Evolutionary conservation across 1,140 invertebrate species (phyloP), one percentile per base, ranked within the genome.

Genomic region (Drosophila tani): DNA sequence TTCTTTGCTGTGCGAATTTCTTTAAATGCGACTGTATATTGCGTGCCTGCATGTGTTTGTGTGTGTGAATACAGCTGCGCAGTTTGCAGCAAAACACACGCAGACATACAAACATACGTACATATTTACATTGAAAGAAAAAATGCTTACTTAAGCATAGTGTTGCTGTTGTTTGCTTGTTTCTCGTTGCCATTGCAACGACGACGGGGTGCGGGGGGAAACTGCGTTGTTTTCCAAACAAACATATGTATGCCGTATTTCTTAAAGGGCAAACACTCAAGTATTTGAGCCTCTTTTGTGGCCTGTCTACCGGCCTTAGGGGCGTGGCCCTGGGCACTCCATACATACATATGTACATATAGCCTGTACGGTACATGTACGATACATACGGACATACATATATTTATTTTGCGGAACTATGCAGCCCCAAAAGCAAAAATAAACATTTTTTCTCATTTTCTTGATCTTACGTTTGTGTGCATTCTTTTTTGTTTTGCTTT

Each of bases 381-480:
- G 15, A 64, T 59, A 60, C 58, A 66, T 64, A 64, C 40, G 55
- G 46, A 38, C n/a, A 51, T 32, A 70, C 47, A 51, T 51, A 53
- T 15, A 21, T 67, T 51, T 67, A n/a, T 35, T 35, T 70, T 46
- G 46, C 7, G 63, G 57, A 62, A 66, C 63, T 68, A 8, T 47
- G 49, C 62, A 56, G 53, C 35, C 53, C 53, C 38, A 66, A 75
- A 55, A 40, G 53, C 53, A 56, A 55, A 81, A 66, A 75, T 74
- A 62, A 67, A 76, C 38, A 75, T 57, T 75, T 73, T 55, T 56
- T 5, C 32, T 24, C n/a, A 19, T 35, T 69, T 40, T 59, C 57
- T 74, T 21, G 45, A 63, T 74, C 58, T 67, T 66, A 80, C 71
- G 56, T 73, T 80, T 78, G 77, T 65, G 59, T 64, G 56, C 27